A percentile compares a stretch with the other conserved stretches of the same genome.
Evolutionary conservation across 2,113 vertebrate species (phyloP).

Genomic region (Gallinago undulata): DNA sequence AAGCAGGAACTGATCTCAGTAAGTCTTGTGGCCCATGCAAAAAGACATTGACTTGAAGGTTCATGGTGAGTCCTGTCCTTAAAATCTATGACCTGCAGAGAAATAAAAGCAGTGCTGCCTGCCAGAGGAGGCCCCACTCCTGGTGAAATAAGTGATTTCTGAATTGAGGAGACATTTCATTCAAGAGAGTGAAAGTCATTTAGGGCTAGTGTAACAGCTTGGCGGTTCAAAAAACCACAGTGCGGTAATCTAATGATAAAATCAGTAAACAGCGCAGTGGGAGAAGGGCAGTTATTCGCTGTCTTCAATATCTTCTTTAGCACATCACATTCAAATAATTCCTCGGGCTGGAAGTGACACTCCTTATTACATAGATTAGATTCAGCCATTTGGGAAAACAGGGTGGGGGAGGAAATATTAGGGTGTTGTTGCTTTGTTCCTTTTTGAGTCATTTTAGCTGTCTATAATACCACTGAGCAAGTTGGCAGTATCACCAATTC

Average conservation of each 20-base stretch:
- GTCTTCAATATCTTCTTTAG: background rate
- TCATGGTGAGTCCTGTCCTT: background rate
- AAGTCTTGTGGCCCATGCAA: background rate
- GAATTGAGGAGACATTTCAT: background rate
- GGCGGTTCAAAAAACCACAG: background rate
- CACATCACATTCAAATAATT: background rate
- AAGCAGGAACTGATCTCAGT: constrained; percentile 9
- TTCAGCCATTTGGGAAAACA: background rate
- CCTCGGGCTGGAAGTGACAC: background rate
- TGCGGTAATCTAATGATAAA: background rate
- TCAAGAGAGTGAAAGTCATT: background rate
- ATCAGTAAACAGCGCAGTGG: background rate
- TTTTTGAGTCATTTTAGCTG: background rate
- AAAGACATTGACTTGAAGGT: background rate
- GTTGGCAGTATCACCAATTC: background rate
- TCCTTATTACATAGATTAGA: constrained; percentile 1
- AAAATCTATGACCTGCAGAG: background rate
- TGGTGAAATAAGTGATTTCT: background rate
- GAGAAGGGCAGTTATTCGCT: background rate
- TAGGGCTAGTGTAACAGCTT: background rate
- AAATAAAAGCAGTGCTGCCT: background rate
- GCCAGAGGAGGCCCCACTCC: background rate
- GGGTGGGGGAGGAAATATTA: background rate
- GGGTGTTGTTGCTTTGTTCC: background rate
- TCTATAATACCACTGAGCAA: background rate